Evolutionary conservation across 2,113 vertebrate genomes (phyloP).

Genomic region (Xyrauchen texanus): DNA sequence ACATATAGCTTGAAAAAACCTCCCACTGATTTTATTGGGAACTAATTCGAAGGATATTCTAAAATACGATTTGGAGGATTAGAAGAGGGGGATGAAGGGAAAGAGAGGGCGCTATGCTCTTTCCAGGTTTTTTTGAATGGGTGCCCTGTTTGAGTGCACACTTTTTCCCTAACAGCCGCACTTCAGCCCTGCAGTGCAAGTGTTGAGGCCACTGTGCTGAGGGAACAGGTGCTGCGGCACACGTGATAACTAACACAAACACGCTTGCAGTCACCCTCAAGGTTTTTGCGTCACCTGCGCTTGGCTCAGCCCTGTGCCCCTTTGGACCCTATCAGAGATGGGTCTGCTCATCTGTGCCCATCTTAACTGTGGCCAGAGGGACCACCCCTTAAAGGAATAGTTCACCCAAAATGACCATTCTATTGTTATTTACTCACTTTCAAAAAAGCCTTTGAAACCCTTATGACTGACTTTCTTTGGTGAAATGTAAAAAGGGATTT

Average conservation of each 20-base stretch:
- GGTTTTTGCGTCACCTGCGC: slow-evolving; percentile 60
- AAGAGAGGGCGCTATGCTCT: not conserved
- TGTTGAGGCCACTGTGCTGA: slow-evolving; percentile 64
- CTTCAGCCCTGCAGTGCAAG: slow-evolving; percentile 62
- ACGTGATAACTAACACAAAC: slow-evolving; percentile 45
- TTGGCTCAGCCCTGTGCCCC: not conserved
- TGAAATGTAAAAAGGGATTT: too few relatives aligned
- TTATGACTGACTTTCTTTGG: too few relatives aligned
- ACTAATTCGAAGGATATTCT: slow-evolving; percentile 30
- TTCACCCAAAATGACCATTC: too few relatives aligned
- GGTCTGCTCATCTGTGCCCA: not conserved
- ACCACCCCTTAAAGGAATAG: too few relatives aligned
- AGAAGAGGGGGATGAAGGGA: slow-evolving; percentile 29
- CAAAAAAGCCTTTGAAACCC: too few relatives aligned
- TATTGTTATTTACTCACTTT: too few relatives aligned
- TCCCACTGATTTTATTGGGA: slow-evolving; percentile 18
- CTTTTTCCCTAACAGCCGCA: slow-evolving; percentile 63
- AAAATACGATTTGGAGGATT: slow-evolving; percentile 23
- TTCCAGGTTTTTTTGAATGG: slow-evolving; percentile 33
- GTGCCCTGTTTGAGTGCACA: slow-evolving; percentile 63
- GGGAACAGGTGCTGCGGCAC: slow-evolving; percentile 72
- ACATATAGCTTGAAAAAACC: slow-evolving; percentile 19
- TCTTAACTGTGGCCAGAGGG: not conserved
- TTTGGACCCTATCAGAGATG: not conserved
- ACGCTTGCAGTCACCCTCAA: slow-evolving; percentile 38